Conservation (phyloP, 2,797 vertebrate species). For the Molossus alvarezi region DNA sequence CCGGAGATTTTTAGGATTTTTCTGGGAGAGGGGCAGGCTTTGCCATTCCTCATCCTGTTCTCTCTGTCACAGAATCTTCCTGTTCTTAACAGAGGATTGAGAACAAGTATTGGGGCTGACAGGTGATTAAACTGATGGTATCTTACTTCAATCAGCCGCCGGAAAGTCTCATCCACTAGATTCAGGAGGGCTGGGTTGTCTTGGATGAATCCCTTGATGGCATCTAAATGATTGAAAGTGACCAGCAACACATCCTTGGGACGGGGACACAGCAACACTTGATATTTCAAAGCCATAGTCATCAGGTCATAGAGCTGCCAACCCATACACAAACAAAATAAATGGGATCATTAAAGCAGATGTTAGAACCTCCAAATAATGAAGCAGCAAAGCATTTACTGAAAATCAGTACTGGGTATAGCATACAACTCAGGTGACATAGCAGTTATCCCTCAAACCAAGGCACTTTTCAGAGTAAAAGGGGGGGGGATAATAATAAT, state of each 20-base stretch:
- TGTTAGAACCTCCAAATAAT: fast-evolving
- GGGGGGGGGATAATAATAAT: neutral
- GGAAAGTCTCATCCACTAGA: constrained; percentile 96
- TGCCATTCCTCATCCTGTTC: neutral
- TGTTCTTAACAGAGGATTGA: neutral
- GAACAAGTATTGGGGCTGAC: neutral
- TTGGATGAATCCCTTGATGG: constrained; percentile 97
- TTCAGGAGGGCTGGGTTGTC: constrained; percentile 95
- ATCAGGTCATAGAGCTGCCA: constrained; percentile 98
- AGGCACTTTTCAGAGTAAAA: constrained; percentile 8
- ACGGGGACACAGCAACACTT: constrained; percentile 96
- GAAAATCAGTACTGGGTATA: neutral
- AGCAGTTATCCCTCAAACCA: neutral
- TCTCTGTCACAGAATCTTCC: neutral
- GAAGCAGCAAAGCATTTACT: neutral
- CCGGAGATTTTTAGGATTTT: constrained; percentile 4
- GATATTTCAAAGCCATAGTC: constrained; percentile 99
- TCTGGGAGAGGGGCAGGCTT: neutral
- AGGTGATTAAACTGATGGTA: fast-evolving
- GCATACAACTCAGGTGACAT: neutral
- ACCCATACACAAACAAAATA: neutral
- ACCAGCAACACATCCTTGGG: constrained; percentile 97
- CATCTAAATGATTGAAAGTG: constrained; percentile 98
- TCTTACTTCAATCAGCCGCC: constrained; percentile 95
- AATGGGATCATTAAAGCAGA: neutral